Base-by-base conservation (phyloP, 2,113 vertebrate species). In the Psephotus haematonotus region DNA sequence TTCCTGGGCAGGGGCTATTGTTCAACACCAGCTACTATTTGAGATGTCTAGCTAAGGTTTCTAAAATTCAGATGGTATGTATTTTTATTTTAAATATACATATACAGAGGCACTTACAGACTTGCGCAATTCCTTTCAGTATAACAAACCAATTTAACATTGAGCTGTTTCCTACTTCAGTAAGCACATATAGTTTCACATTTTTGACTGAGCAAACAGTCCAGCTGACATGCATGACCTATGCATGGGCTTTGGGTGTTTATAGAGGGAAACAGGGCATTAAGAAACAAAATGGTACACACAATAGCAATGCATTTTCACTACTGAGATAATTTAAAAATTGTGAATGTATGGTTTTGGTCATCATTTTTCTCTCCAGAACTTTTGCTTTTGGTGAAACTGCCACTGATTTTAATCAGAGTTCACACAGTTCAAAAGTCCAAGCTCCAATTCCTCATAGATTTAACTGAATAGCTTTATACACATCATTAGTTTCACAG, bases 401-500 rank as follows among this genome's bases (percentile, higher is more conserved):
- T 76, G 68, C 6, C 59, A 63, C 71, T 60, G 37, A 81, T 86
- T 86, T 83, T 86, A 83, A 86, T 50, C 53, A 53, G 37, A 70
- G 19, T 50, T 63, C 20, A 52, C 46, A 50, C n/a, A 80, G 65
- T 83, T 86, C 79, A 74, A 69, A 90, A 96, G 62, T 65, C 63
- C 37, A 79, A 53, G 39, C 25, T 65, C 20, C 15, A 62, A 2
- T 59, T 28, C 24, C 53, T 86, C 63, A 77, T 88, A 88, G 76
- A 55, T 90, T 88, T 92, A 92, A 85, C 24, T 74, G 79, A 95
- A 83, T 57, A 88, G 49, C 79, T 92, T 83, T 67, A 86, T 57
- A 82, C 60, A 74, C 77, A 52, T 76, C 71, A 86, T 70, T 93
- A 88, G 10, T 83, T 95, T 83, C 64, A 90, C 46, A 93, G 76